Percentiles rank a stretch among this genome's conserved stretches.
Evolutionary conservation across 1,140 invertebrate species (phyloP).

Genomic region (Drosophila bocqueti): DNA sequence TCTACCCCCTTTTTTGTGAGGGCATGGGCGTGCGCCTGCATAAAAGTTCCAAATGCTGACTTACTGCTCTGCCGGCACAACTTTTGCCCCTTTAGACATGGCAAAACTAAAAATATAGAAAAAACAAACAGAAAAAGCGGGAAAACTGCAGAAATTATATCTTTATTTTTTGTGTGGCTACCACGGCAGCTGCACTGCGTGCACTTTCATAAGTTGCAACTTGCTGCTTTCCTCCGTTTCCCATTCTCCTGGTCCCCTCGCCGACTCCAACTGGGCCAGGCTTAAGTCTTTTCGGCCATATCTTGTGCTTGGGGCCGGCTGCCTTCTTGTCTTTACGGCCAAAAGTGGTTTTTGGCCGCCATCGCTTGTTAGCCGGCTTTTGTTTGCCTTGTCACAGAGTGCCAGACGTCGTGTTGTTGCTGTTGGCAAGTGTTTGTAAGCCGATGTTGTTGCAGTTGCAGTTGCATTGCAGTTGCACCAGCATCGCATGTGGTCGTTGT

Average conservation of each 20-base stretch:
- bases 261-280: slow-evolving; percentile 29
- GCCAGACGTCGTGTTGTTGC: slow-evolving; percentile 48
- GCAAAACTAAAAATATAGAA: slow-evolving; percentile 6
- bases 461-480: slow-evolving; percentile 27
- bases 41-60: slow-evolving; percentile 80
- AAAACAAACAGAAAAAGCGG: slow-evolving; percentile 7
- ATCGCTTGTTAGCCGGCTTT: slow-evolving; percentile 76
- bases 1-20: slow-evolving; percentile 1
- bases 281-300: slow-evolving; percentile 66
- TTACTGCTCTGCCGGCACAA: slow-evolving; percentile 67
- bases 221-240: slow-evolving; percentile 47
- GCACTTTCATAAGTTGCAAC: slow-evolving; percentile 81
- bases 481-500: slow-evolving; percentile 32
- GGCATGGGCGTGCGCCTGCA: slow-evolving; percentile 68
- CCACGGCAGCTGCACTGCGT: slow-evolving; percentile 60
- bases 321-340: slow-evolving; percentile 58
- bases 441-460: slow-evolving; percentile 18
- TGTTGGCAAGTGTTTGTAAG: slow-evolving; percentile 17
- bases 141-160: slow-evolving; percentile 53
- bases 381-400: slow-evolving; percentile 68
- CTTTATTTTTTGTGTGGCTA: slow-evolving; percentile 66
- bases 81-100: slow-evolving; percentile 49
- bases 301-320: slow-evolving; percentile 53
- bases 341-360: slow-evolving; percentile 73
- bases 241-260: not conserved